These are phyloP conservation scores for Tetrao urogallus DNA, from an alignment of 2,113 vertebrate species.

Conservation along the genomic window DNA sequence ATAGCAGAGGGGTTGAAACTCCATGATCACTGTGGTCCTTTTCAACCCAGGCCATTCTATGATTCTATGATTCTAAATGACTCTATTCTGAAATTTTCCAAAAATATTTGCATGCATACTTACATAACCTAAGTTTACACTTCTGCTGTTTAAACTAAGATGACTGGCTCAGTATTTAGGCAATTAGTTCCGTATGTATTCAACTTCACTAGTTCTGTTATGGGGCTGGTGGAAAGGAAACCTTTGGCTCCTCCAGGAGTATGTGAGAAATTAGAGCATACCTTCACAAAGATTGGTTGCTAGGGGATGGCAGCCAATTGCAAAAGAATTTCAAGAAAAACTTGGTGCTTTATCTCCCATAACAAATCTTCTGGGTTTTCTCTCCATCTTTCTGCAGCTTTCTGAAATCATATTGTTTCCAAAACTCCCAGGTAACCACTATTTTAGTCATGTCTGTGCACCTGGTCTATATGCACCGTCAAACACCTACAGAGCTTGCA, in stretches of 20 bases:
- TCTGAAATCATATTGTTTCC: not conserved
- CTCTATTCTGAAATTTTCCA: not conserved
- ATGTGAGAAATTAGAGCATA: not conserved
- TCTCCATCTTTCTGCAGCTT: not conserved
- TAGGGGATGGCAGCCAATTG: not conserved
- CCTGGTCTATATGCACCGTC: not conserved
- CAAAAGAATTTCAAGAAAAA: not conserved
- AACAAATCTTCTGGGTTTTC: not conserved
- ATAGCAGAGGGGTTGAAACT: too few relatives aligned
- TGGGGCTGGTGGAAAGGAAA: not conserved
- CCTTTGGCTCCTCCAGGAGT: not conserved
- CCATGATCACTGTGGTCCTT: too few relatives aligned
- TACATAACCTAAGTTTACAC: not conserved
- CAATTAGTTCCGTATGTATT: not conserved
- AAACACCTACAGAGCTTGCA: not conserved
- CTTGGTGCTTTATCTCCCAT: not conserved
- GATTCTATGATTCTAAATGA: not conserved
- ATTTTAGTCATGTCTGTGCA: not conserved
- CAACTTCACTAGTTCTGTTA: not conserved
- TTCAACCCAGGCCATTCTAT: too few relatives aligned
- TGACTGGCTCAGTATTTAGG: not conserved
- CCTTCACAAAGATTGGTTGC: not conserved
- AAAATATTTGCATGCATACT: not conserved
- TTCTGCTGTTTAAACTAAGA: not conserved
- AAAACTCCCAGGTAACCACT: not conserved